Evolutionary conservation across 2,797 vertebrate genomes (phyloP).

Genomic region (Bradypodion pumilum): DNA sequence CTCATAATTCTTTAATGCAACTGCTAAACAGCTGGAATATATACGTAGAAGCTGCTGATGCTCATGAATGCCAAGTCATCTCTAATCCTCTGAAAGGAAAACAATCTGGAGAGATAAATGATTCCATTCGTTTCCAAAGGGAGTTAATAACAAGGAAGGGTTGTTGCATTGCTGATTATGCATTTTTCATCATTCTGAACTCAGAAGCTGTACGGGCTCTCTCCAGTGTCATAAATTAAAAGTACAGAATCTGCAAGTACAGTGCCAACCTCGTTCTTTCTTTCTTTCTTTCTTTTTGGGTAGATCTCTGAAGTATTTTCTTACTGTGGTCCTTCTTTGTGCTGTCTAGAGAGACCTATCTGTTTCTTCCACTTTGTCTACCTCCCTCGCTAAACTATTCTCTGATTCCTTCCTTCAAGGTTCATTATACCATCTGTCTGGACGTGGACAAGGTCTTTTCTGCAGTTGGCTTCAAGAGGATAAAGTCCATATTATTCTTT

Average conservation of each 20-base stretch:
- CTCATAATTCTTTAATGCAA: not conserved
- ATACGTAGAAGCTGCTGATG: not conserved
- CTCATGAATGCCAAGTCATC: conserved; percentile 13
- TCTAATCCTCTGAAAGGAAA: conserved; percentile 1
- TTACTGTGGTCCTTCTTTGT: not conserved
- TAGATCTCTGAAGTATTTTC: not conserved
- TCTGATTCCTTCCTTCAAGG: conserved; percentile 74
- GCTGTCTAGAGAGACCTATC: not conserved
- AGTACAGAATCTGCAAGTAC: not conserved
- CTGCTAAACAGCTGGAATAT: not conserved
- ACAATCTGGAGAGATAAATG: not conserved
- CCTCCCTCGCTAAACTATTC: not conserved
- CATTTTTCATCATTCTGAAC: not conserved
- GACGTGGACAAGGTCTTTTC: conserved; percentile 82
- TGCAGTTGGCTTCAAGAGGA: conserved; percentile 80
- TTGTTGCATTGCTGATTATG: not conserved
- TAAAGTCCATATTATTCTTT: conserved; percentile 81
- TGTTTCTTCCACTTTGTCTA: not conserved
- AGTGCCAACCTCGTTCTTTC: not conserved
- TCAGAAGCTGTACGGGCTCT: not conserved
- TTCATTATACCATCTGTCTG: conserved; percentile 83
- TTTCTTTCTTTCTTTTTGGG: no score
- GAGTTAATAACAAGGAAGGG: conserved; percentile 30
- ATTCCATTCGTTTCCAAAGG: conserved; percentile 9
- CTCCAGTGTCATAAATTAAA: not conserved